Evolutionary conservation across 53 echinoderm and acorn worm genomes (phyloP).

Genomic region (Echinarachnius parma): DNA sequence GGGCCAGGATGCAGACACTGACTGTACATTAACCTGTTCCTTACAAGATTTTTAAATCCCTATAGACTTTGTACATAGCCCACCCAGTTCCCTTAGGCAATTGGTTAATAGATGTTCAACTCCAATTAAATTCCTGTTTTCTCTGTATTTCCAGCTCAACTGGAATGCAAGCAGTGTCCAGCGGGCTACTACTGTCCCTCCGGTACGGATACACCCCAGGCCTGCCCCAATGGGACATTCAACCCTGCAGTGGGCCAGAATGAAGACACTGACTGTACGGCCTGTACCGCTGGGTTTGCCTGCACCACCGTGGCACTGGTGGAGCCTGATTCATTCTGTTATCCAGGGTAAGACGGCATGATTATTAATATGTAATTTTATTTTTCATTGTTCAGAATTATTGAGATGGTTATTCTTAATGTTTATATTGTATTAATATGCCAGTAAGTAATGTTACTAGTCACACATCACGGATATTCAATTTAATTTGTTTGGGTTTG

Average conservation of each 20-base stretch:
- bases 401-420: background rate
- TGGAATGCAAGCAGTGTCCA: slow-evolving; percentile 85
- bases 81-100: too few species aligned
- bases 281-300: slow-evolving; percentile 80
- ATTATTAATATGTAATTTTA: background rate
- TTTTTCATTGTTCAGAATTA: background rate
- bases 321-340: slow-evolving; percentile 84
- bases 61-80: too few species aligned
- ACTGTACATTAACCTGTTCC: too few species aligned
- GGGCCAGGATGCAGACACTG: slow-evolving; percentile 63
- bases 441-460: too few species aligned
- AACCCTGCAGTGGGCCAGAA: slow-evolving; percentile 74
- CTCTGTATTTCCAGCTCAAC: slow-evolving; percentile 46
- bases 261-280: slow-evolving; percentile 56
- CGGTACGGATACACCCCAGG: slow-evolving; percentile 80
- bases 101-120: too few species aligned
- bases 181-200: slow-evolving; percentile 83
- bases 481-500: too few species aligned
- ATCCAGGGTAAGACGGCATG: slow-evolving; percentile 91
- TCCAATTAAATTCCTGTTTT: too few species aligned
- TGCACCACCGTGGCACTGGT: slow-evolving; percentile 75
- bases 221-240: slow-evolving; percentile 90
- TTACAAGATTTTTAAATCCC: too few species aligned
- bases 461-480: too few species aligned
- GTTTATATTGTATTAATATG: background rate